A percentile compares a stretch with the other conserved stretches of the same genome.
Conservation (phyloP, 2,113 vertebrate species). For the Cebidichthys violaceus region DNA sequence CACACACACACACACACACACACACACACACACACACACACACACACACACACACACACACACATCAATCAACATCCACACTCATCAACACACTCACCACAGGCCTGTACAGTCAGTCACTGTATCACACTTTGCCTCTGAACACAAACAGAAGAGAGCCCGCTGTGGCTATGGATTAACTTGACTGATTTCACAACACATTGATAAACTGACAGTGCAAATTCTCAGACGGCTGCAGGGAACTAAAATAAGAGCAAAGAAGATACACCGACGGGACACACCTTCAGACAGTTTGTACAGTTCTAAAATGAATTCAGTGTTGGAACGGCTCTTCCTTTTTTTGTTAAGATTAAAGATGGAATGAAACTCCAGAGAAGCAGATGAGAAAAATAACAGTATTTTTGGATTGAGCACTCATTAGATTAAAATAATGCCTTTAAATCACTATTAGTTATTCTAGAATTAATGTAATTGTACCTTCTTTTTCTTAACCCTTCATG, state of each 20-base stretch:
- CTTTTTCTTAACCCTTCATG: constrained; percentile 61
- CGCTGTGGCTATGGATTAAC: constrained; percentile 57
- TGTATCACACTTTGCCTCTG: not conserved
- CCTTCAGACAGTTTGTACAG: constrained; percentile 54
- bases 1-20: no score
- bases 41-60: not conserved
- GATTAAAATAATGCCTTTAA: constrained; percentile 36
- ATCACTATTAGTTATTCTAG: constrained; percentile 5
- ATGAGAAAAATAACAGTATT: constrained; percentile 7
- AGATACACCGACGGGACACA: constrained; percentile 52
- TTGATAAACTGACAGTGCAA: constrained; percentile 73
- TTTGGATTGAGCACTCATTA: constrained; percentile 39
- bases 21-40: no score
- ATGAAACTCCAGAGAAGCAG: constrained; percentile 69
- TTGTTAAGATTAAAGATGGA: constrained; percentile 48
- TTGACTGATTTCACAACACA: constrained; percentile 67
- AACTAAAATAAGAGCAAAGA: constrained; percentile 65
- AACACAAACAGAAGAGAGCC: constrained; percentile 38
- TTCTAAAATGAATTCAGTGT: constrained; percentile 51
- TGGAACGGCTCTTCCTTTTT: constrained; percentile 26
- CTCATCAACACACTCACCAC: constrained; percentile 22
- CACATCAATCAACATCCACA: constrained; percentile 31
- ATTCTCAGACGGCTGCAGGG: constrained; percentile 67
- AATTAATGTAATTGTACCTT: constrained; percentile 34
- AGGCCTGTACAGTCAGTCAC: constrained; percentile 18